phyloP scores from a whole-genome alignment of 2,113 vertebrate species.

The rat (Rattus norvegicus) region DNA sequence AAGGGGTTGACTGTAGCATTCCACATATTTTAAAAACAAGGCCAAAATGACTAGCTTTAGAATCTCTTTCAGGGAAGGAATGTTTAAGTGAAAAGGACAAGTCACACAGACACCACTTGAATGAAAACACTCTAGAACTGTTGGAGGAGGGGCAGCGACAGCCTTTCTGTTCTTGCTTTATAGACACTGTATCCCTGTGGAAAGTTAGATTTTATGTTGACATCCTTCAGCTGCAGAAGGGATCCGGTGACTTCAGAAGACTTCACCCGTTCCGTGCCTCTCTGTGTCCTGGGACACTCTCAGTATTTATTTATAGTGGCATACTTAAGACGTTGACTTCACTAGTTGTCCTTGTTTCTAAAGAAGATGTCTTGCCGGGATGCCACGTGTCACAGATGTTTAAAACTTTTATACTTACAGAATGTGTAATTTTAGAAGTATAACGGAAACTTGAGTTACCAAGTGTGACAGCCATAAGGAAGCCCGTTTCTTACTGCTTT shows the following conservation, averaged over 20 bases:
- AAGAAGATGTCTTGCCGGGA: constrained; percentile 80
- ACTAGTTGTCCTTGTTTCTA: constrained; percentile 71
- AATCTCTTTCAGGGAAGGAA: constrained; percentile 64
- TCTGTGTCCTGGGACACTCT: constrained; percentile 73
- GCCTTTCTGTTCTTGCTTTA: not conserved
- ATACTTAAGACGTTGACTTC: constrained; percentile 67
- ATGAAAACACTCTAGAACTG: constrained; percentile 42
- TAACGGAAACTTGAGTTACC: constrained; percentile 84
- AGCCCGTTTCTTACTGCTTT: constrained; percentile 60
- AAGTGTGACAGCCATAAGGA: constrained; percentile 67
- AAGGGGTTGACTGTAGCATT: constrained; percentile 38
- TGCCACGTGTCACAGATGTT: constrained; percentile 71
- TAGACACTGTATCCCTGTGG: constrained; percentile 14
- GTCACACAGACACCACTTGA: constrained; percentile 63
- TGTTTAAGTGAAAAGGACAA: constrained; percentile 60
- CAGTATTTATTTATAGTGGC: constrained; percentile 85
- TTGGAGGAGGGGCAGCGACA: constrained; percentile 70
- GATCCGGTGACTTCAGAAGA: constrained; percentile 44
- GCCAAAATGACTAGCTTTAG: constrained; percentile 67
- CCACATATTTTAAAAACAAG: constrained; percentile 64
- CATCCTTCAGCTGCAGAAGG: constrained; percentile 29
- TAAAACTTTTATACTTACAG: constrained; percentile 81
- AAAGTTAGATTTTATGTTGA: constrained; percentile 56
- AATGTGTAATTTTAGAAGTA: constrained; percentile 83
- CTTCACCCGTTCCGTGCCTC: constrained; percentile 57